Conservation (phyloP, 2,888 invertebrate genomes). For the Luffia ferchaultella region DNA sequence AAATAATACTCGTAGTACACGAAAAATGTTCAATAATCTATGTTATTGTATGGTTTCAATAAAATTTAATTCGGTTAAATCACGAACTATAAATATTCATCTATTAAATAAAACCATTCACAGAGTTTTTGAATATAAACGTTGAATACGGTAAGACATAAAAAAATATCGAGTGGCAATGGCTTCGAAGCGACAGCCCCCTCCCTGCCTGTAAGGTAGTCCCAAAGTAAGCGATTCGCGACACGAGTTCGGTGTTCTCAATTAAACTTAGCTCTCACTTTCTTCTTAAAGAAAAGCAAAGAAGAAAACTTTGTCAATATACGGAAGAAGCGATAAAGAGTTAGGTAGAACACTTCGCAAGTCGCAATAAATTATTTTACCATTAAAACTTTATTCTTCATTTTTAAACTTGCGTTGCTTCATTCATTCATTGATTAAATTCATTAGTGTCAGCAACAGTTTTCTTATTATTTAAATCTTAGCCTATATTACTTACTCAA, state of each 20-base stretch:
- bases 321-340: constrained; percentile 5
- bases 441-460: not conserved
- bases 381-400: not conserved
- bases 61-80: too few relatives aligned
- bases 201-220: not conserved
- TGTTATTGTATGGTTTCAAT: too few relatives aligned
- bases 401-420: not conserved
- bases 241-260: constrained; percentile 2
- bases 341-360: not conserved
- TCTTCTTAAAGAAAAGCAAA: constrained; percentile 3
- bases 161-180: not conserved
- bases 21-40: too few relatives aligned
- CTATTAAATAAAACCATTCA: too few relatives aligned
- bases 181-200: too few relatives aligned
- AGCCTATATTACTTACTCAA: not conserved
- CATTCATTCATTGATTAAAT: not conserved
- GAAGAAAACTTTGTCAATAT: constrained; percentile 7
- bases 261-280: constrained; percentile 1
- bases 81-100: too few relatives aligned
- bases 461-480: not conserved
- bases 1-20: too few relatives aligned
- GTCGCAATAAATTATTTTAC: not conserved
- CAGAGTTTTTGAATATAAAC: too few relatives aligned
- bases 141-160: too few relatives aligned
- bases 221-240: constrained; percentile 3